A percentile compares a stretch with the other conserved stretches of the same genome.
phyloP scores from a whole-genome alignment of 2,113 vertebrate species.

The Electrona antarctica region DNA sequence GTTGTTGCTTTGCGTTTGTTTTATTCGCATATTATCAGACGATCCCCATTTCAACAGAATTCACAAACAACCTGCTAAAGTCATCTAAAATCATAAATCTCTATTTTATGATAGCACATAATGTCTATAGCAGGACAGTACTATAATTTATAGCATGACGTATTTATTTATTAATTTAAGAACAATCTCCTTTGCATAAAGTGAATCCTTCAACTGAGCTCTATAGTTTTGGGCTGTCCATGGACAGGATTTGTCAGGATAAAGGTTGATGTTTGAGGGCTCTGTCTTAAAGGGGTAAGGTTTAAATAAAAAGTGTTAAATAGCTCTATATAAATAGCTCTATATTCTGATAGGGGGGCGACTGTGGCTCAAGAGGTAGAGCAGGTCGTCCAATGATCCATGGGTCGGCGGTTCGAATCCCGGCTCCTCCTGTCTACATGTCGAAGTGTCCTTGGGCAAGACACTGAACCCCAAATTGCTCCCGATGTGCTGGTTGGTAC shows the following conservation, averaged over 20 bases:
- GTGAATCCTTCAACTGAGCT: background rate
- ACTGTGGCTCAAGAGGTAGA: no score
- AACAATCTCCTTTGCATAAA: slow-evolving; percentile 15
- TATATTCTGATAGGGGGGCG: no score
- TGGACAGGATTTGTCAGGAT: slow-evolving; percentile 18
- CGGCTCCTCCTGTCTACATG: no score
- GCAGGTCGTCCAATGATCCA: no score
- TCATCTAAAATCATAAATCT: slow-evolving; percentile 19
- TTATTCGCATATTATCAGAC: background rate
- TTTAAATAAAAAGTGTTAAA: no score
- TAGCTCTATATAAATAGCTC: no score
- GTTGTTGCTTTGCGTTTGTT: background rate
- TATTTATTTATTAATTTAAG: slow-evolving; percentile 1
- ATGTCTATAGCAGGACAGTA: slow-evolving; percentile 33
- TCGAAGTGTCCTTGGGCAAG: no score
- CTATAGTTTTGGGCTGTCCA: slow-evolving; percentile 24
- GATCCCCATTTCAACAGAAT: background rate
- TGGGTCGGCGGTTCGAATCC: no score
- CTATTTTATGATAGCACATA: slow-evolving; percentile 12
- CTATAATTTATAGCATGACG: slow-evolving; percentile 12
- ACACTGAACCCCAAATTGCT: no score
- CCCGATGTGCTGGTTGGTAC: no score
- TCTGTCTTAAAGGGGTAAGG: background rate
- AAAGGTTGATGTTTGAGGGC: background rate
- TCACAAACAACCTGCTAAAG: slow-evolving; percentile 17